Evolutionary conservation across 2,797 vertebrate genomes (phyloP), one percentile per base, ranked within the genome.

Genomic region (Dromococcyx pavoninus): DNA sequence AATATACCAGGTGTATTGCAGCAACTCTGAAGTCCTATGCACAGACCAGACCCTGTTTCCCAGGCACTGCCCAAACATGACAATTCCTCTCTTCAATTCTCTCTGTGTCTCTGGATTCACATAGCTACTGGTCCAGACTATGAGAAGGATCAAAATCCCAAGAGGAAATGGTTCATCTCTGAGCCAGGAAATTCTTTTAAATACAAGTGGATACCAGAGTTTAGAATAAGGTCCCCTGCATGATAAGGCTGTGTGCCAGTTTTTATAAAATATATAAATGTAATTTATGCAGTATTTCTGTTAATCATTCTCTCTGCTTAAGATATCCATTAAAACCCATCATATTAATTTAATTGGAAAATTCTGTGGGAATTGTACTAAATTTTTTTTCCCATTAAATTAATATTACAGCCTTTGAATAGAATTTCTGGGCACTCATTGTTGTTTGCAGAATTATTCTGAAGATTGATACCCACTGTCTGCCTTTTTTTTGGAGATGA

Each of bases 281-380:
- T 95, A 96, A 97, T 98, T 96, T 96, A 96, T 95, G 89, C 70
- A 71, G 33, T 90, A 87, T 95, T 97, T 96, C 94, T 91, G 92
- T 94, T 97, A 91, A 95, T 97, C 35, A 0, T 39, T 21, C 86
- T 94, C 74, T 88, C 95, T 95, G 89, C 93, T 96, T 97, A 97
- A 96, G 95, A 95, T 96, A 96, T 89, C 96, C 80, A 95, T 96
- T 97, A 97, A 96, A 96, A 62, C 35, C 90, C 90, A 96, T 96
- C 92, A 53, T 80, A 91, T 93, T 97, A 97, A 97, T 97, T 97
- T 97, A 96, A 98, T 89, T 97, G 97, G 97, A 97, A 97, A 97
- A 96, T 95, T 98, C 89, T 91, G 74, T 95, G 91, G 92, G 93
- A 97, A 97, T 97, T 96, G 60, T 96, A 95, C 97, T 96, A 94